phyloP scores from a whole-genome alignment of 2,888 invertebrate species.

The Acronicta alni region DNA sequence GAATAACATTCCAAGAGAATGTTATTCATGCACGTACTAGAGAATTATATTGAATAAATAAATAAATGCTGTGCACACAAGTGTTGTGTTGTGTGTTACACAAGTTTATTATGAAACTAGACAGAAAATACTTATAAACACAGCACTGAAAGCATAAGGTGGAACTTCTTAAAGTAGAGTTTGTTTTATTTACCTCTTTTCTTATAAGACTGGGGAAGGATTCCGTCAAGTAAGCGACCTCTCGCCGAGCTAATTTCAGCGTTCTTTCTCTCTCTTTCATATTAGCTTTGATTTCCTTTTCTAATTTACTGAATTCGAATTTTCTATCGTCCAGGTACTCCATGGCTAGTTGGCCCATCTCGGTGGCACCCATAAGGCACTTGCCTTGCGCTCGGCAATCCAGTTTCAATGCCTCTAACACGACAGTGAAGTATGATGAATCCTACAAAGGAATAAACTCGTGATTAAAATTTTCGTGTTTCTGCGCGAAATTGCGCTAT shows the following conservation, averaged over 20 bases:
- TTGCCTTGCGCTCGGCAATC: constrained; percentile 90
- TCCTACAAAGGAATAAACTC: constrained; percentile 90
- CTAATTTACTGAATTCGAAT: constrained; percentile 89
- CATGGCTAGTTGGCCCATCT: constrained; percentile 91
- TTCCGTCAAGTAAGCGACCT: constrained; percentile 80
- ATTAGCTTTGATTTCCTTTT: constrained; percentile 89
- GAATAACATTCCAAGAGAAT: too few relatives aligned
- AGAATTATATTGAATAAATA: too few relatives aligned
- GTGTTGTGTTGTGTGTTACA: too few relatives aligned
- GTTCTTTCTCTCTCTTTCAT: constrained; percentile 90
- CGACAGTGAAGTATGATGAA: constrained; percentile 90
- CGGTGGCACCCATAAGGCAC: constrained; percentile 90
- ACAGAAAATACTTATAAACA: background rate
- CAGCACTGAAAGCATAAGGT: constrained; percentile 1
- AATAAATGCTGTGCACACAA: too few relatives aligned
- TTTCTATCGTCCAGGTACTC: constrained; percentile 91
- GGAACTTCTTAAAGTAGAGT: background rate
- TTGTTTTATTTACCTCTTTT: constrained; percentile 74
- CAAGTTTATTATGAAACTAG: background rate
- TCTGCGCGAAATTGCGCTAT: too few relatives aligned
- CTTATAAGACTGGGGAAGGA: constrained; percentile 83
- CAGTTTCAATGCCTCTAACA: constrained; percentile 88
- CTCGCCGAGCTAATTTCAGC: constrained; percentile 85
- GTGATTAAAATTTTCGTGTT: too few relatives aligned
- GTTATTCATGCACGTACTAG: too few relatives aligned